Evolutionary conservation across 2,888 invertebrate species (phyloP).

Genomic region (Lordiphosa fenestrarum): DNA sequence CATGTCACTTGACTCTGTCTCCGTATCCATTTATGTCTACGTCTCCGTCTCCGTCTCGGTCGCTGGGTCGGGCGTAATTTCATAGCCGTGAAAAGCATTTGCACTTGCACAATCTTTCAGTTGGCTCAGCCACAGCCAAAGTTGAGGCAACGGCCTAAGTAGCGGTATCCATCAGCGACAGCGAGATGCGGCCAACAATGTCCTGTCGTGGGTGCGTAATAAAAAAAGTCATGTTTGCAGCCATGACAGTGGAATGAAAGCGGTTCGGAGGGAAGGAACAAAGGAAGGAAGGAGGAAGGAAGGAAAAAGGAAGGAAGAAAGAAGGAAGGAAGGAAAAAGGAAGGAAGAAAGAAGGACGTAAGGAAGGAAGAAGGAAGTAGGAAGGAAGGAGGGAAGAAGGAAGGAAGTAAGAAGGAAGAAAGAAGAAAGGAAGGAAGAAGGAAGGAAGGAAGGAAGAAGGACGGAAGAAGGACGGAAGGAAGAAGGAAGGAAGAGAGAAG

Average conservation of each 20-base stretch:
- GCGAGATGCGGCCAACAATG: conserved; percentile 51
- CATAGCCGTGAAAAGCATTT: conserved; percentile 60
- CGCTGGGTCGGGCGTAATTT: conserved; percentile 44
- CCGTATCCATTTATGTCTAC: conserved; percentile 1
- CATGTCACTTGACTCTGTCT: conserved; percentile 17
- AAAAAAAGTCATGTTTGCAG: conserved; percentile 36
- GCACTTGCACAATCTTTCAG: conserved; percentile 54
- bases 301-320: background rate
- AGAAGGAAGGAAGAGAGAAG: too few species aligned
- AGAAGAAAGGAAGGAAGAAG: too few species aligned
- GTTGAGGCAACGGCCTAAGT: conserved; percentile 46
- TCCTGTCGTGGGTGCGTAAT: conserved; percentile 50
- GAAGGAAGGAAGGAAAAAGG: background rate
- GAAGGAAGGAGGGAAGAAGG: too few species aligned
- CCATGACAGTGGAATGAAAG: conserved; percentile 30
- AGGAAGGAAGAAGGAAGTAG: background rate
- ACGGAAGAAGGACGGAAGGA: too few species aligned
- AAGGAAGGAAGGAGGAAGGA: background rate
- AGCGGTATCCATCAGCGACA: conserved; percentile 62
- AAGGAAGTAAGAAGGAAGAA: too few species aligned
- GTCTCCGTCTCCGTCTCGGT: conserved; percentile 7
- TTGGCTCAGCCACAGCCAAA: conserved; percentile 11
- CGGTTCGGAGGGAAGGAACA: background rate
- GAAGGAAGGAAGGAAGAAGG: too few species aligned
- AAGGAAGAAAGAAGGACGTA: background rate